Base-by-base conservation (phyloP, 1,140 invertebrate species). In the Catajapyx aquilonaris region DNA sequence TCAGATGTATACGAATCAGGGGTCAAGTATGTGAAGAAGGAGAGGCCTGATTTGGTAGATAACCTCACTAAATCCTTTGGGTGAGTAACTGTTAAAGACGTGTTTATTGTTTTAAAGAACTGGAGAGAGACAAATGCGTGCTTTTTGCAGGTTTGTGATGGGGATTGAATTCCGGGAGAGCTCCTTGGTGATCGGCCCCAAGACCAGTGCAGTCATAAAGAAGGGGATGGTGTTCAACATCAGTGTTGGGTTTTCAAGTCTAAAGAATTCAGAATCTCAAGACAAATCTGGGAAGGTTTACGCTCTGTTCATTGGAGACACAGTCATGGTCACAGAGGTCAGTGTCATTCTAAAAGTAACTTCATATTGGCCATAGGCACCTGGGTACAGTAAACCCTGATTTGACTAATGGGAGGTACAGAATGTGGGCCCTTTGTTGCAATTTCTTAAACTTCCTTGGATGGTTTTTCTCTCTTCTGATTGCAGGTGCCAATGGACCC, bases 161-260 rank as follows among this genome's bases (percentile, higher is more conserved):
- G 95, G 95, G 5, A 85, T 98, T 49, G 94, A 99, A 58, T 99
- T 99, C 57, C 72, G 91, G 34, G 95, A 99, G 58, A 81, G 80
- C 46, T 84, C 84, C 0, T 64, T 98, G 22, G 62, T 91, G 0
- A 85, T 99, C 49, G 81, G 78, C 2, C 76, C 84, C 2, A 98
- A 96, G 66, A 86, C 77, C 30, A 71, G 64, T 17, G 68, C 71
- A 2, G 48, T 71, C n/a, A 72, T 77, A 0, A 81, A 78, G 47
- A 94, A 94, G 56, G 85, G 83, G 31, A 97, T 98, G 91, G 75
- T 95, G 0, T 97, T 96, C 50, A 95, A 95, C 55, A 66, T 98
- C 7, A 90, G 87, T 51, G 71, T 98, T 45, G 95, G 94, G 30
- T 68, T 98, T 21, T 71, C 81, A n/a, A 81, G 80, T 52, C 61